phyloP scores from a whole-genome alignment of 2,888 invertebrate genomes.

The Drosophila merina region DNA sequence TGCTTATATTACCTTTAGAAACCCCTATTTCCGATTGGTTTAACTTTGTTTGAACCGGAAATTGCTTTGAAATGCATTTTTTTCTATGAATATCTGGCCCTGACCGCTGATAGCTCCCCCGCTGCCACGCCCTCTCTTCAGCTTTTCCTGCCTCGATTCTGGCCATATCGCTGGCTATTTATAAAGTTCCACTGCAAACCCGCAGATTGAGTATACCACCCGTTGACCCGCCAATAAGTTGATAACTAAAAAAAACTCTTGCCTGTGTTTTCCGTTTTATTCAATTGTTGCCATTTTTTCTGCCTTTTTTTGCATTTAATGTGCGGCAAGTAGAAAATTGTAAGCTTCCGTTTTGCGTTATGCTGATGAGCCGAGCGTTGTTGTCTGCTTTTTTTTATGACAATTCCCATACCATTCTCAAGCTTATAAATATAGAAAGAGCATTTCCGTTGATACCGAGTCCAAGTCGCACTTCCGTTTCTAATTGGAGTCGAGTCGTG shows the following conservation, averaged over 20 bases:
- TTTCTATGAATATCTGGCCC: slow-evolving; percentile 16
- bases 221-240: slow-evolving; percentile 53
- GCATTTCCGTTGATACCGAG: slow-evolving; percentile 66
- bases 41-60: slow-evolving; percentile 52
- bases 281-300: slow-evolving; percentile 24
- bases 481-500: slow-evolving; percentile 52
- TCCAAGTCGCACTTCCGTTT: slow-evolving; percentile 69
- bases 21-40: not conserved
- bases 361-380: slow-evolving; percentile 36
- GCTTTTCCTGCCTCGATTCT: not conserved
- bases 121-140: not conserved
- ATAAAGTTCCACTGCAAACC: slow-evolving; percentile 22
- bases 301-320: slow-evolving; percentile 62
- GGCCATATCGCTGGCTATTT: slow-evolving; percentile 33
- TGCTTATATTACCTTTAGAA: not conserved
- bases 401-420: slow-evolving; percentile 58
- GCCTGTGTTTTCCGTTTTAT: slow-evolving; percentile 14
- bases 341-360: slow-evolving; percentile 74
- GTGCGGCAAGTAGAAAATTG: slow-evolving; percentile 78
- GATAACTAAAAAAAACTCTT: slow-evolving; percentile 24
- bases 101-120: not conserved
- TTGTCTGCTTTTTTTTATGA: slow-evolving; percentile 46
- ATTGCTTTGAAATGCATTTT: slow-evolving; percentile 68
- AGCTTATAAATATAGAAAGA: slow-evolving; percentile 61
- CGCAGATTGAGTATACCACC: slow-evolving; percentile 51